Conservation (phyloP, 2,888 invertebrate species). For the Neria commutata region DNA sequence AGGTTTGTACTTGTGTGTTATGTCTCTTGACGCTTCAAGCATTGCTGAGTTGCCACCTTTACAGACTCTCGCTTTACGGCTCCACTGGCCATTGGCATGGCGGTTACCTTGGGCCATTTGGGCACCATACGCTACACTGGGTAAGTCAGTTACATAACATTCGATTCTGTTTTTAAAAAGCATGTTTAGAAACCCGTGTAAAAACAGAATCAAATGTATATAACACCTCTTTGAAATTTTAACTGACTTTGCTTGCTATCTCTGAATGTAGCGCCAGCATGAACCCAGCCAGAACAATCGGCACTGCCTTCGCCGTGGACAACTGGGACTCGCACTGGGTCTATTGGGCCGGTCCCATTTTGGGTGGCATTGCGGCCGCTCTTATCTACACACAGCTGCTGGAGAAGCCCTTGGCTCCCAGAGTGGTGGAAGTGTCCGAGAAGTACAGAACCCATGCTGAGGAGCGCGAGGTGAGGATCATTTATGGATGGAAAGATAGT, state of each 20-base stretch:
- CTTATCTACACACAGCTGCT: slow-evolving; percentile 70
- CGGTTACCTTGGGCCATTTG: slow-evolving; percentile 84
- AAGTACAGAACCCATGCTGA: slow-evolving; percentile 63
- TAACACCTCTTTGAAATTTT: too few species aligned
- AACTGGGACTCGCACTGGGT: slow-evolving; percentile 85
- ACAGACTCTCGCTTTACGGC: slow-evolving; percentile 80
- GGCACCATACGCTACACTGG: slow-evolving; percentile 84
- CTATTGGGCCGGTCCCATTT: slow-evolving; percentile 87
- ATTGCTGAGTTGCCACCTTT: neutral
- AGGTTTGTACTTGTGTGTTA: slow-evolving; percentile 35
- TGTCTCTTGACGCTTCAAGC: neutral
- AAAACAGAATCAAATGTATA: too few species aligned
- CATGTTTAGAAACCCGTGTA: too few species aligned
- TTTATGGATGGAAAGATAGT: slow-evolving; percentile 40
- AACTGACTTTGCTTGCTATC: too few species aligned
- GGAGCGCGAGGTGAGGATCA: slow-evolving; percentile 71
- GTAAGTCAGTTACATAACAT: too few species aligned
- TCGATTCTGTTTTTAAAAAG: too few species aligned
- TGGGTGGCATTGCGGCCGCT: slow-evolving; percentile 79
- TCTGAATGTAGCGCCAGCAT: slow-evolving; percentile 90
- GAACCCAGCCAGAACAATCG: slow-evolving; percentile 91
- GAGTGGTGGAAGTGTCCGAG: slow-evolving; percentile 48
- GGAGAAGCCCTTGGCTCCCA: slow-evolving; percentile 46
- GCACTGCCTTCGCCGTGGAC: slow-evolving; percentile 80
- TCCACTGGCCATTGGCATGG: slow-evolving; percentile 85